These are phyloP conservation scores for Takifugu ocellatus DNA, from an alignment of 2,797 vertebrate genomes.

Conservation along the genomic window DNA sequence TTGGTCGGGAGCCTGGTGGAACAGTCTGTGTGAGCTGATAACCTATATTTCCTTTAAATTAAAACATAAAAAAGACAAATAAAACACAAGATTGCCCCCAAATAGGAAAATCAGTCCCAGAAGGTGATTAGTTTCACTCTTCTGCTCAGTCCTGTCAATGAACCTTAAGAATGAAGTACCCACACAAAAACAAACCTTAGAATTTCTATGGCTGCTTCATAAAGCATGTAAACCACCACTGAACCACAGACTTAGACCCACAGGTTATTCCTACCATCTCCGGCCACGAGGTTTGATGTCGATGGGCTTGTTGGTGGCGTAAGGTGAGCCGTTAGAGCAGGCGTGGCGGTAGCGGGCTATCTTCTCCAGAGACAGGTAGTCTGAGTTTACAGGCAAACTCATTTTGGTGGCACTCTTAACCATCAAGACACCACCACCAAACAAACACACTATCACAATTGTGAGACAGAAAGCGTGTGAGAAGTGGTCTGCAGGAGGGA, in stretches of 20 bases:
- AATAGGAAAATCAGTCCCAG: neutral
- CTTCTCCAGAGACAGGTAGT: constrained; percentile 84
- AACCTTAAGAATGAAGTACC: too few relatives aligned
- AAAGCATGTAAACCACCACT: neutral
- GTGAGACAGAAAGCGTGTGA: constrained; percentile 19
- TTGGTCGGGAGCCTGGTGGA: constrained; percentile 35
- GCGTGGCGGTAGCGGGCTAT: constrained; percentile 83
- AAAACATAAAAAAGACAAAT: constrained; percentile 25
- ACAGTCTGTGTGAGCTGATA: constrained; percentile 37
- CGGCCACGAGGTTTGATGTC: constrained; percentile 89
- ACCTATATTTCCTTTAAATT: constrained; percentile 43
- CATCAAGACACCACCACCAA: constrained; percentile 1
- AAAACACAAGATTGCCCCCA: constrained; percentile 15
- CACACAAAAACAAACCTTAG: constrained; percentile 1
- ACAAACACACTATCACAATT: constrained; percentile 2
- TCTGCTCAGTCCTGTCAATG: too few relatives aligned
- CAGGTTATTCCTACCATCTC: constrained; percentile 76
- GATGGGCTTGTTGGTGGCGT: constrained; percentile 91
- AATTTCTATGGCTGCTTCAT: neutral
- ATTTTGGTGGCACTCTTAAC: constrained; percentile 64
- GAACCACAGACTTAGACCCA: constrained; percentile 15
- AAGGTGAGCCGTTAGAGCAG: constrained; percentile 85
- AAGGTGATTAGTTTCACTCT: too few relatives aligned
- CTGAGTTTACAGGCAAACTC: constrained; percentile 88
- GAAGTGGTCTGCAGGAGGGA: constrained; percentile 19